Evolutionary conservation across 1,140 invertebrate genomes (phyloP).

Genomic region (Calephelis nemesis): DNA sequence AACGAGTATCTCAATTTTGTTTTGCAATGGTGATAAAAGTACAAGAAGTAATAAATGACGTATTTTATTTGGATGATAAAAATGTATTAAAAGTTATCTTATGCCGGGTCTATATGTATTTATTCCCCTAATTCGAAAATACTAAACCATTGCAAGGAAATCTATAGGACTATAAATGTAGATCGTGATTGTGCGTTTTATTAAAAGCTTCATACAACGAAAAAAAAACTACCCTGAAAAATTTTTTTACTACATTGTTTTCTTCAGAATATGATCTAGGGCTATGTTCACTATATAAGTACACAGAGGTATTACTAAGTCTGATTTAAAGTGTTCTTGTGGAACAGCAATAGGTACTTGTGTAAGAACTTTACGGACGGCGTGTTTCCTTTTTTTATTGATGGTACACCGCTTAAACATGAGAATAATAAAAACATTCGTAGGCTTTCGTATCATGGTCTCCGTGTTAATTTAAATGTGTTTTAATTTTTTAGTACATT

Average conservation of each 20-base stretch:
- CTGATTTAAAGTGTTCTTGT: constrained; percentile 1
- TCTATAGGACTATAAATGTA: too few species aligned
- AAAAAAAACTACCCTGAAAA: background rate
- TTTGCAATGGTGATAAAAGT: too few species aligned
- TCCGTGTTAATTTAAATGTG: background rate
- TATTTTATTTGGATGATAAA: too few species aligned
- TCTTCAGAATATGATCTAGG: background rate
- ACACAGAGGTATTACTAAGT: background rate
- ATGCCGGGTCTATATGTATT: too few species aligned
- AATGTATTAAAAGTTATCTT: too few species aligned
- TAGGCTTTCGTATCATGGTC: background rate
- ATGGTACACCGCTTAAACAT: background rate
- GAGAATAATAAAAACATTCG: too few species aligned
- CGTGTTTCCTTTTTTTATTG: constrained; percentile 42
- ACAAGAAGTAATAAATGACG: too few species aligned
- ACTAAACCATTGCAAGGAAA: too few species aligned
- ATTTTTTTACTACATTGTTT: background rate
- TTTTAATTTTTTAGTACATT: too few species aligned
- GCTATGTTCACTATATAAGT: background rate
- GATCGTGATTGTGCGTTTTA: too few species aligned
- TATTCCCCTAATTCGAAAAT: too few species aligned
- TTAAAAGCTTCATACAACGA: background rate
- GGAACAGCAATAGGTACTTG: constrained; percentile 1
- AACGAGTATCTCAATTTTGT: too few species aligned
- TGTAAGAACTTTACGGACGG: constrained; percentile 49